Evolutionary conservation across 2,797 vertebrate genomes (phyloP).

Genomic region (Xiphophorus birchmanni): DNA sequence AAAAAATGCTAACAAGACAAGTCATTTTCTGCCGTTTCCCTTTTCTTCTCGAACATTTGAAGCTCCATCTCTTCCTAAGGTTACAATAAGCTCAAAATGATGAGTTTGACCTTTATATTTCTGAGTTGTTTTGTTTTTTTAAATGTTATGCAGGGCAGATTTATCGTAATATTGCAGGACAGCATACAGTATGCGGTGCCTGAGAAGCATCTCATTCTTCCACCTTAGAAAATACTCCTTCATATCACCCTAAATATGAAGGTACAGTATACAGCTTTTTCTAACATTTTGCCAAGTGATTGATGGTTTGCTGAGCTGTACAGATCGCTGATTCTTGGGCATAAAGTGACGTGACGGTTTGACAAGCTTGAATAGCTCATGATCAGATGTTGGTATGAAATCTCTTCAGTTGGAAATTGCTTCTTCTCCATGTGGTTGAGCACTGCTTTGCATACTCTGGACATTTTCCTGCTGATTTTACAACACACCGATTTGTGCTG

Average conservation of each 20-base stretch:
- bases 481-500: slow-evolving; percentile 31
- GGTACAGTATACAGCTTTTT: slow-evolving; percentile 47
- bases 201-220: slow-evolving; percentile 12
- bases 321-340: slow-evolving; percentile 11
- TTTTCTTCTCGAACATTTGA: slow-evolving; percentile 38
- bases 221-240: slow-evolving; percentile 16
- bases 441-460: slow-evolving; percentile 8
- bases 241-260: slow-evolving; percentile 42
- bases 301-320: slow-evolving; percentile 25
- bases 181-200: neutral
- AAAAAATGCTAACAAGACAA: slow-evolving; percentile 12
- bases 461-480: slow-evolving; percentile 46
- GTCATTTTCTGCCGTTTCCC: neutral
- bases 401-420: slow-evolving; percentile 18
- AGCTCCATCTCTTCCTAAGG: neutral
- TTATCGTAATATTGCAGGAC: slow-evolving; percentile 39
- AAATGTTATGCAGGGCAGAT: slow-evolving; percentile 25
- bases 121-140: neutral
- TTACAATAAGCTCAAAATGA: slow-evolving; percentile 38
- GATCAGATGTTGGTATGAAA: slow-evolving; percentile 31
- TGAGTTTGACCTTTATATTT: slow-evolving; percentile 41
- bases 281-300: slow-evolving; percentile 43
- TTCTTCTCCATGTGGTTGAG: slow-evolving; percentile 19
- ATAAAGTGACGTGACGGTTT: slow-evolving; percentile 27
- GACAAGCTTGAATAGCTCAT: slow-evolving; percentile 7